Base-by-base conservation (phyloP, 2,797 vertebrate genomes). In the Coregonus ussuriensis region DNA sequence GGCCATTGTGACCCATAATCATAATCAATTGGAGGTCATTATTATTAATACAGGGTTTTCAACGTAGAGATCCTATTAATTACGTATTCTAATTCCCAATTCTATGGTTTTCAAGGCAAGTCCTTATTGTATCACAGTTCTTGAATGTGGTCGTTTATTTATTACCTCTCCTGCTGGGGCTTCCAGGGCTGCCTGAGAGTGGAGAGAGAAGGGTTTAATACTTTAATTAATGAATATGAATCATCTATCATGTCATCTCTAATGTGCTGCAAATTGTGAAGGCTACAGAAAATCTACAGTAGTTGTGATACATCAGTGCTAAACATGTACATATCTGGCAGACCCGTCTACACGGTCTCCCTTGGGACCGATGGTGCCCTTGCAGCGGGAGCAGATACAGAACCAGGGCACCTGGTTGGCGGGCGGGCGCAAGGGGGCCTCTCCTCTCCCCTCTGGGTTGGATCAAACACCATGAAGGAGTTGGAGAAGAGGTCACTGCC, bases 361-460 rank as follows among this genome's bases (percentile, higher is more conserved):
- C 31, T 89, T 88, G 71, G 78, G 75, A 1, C 85, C 84, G 4
- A 0, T 4, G 6, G 76, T 83, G 41, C 82, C 85, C 9, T 85
- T 76, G 73, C 87, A 89, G 71, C 71, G 78, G 1, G 77, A 77
- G 56, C 87, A 89, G 74, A 88, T 76, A 72, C 88, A 89, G 80
- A 53, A 84, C 83, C 85, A 88, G 37, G 88, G 88, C n/a, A 87
- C 81, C 13, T 81, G 84, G 65, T 83, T 78, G 0, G 80, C 75
- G 71, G 82, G 78, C 2, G 78, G 78, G 4, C 83, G 86, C 56
- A 87, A 86, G 29, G 85, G 87, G 47, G 86, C 81, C 67, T 85
- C 82, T 62, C 71, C 18, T 63, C 21, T 3, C 11, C 37, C 47
- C 21, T 11, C 47, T 25, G 70, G 11, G 11, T n/a, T 13, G 69